Percentiles rank a stretch among this genome's conserved stretches.
Evolutionary conservation across 1,140 invertebrate species (phyloP).

Genomic region (Heliconius nattereri): DNA sequence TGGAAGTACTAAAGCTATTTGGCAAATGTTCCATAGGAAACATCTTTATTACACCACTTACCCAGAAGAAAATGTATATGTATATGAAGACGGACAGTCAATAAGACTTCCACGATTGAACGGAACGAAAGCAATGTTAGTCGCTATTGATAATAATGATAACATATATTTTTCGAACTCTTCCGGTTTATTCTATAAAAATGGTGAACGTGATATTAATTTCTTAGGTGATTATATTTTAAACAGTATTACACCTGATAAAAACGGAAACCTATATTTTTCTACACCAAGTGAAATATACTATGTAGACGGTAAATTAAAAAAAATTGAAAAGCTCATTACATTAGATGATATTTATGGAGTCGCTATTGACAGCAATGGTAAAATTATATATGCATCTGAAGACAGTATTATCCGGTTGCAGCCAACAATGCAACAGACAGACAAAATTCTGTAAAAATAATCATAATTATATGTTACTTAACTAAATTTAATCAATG

Average conservation of each 20-base stretch:
- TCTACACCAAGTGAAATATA: constrained; percentile 55
- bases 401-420: constrained; percentile 46
- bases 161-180: constrained; percentile 53
- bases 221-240: constrained; percentile 45
- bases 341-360: constrained; percentile 42
- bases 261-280: constrained; percentile 52
- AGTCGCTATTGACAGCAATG: constrained; percentile 46
- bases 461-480: no score
- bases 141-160: constrained; percentile 46
- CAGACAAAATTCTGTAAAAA: no score
- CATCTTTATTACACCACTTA: constrained; percentile 54
- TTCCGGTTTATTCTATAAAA: constrained; percentile 47
- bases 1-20: constrained; percentile 47
- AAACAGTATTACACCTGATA: constrained; percentile 51
- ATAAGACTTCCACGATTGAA: constrained; percentile 44
- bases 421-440: constrained; percentile 31
- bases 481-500: no score
- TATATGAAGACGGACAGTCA: constrained; percentile 40
- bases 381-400: constrained; percentile 51
- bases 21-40: constrained; percentile 61
- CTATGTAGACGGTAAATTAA: constrained; percentile 42
- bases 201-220: not conserved
- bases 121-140: constrained; percentile 42
- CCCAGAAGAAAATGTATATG: constrained; percentile 48
- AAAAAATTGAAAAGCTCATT: constrained; percentile 35